These are phyloP conservation scores for Archips xylosteana DNA, from an alignment of 2,888 invertebrate genomes.

Conservation along the genomic window DNA sequence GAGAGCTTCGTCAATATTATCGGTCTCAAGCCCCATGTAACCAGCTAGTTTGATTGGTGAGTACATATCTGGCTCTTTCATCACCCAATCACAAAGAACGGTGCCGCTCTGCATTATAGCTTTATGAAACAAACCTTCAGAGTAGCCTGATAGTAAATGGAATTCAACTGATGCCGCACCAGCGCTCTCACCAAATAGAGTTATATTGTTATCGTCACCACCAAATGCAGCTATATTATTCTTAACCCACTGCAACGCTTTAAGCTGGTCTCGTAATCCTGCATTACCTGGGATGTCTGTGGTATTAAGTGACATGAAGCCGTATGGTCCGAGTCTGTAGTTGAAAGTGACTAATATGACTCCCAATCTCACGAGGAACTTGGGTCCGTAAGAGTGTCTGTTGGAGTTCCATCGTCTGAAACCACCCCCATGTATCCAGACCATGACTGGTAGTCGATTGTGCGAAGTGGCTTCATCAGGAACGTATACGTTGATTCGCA, in stretches of 20 bases:
- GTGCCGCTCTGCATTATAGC: slow-evolving; percentile 49
- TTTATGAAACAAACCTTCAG: slow-evolving; percentile 42
- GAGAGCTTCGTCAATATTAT: slow-evolving; percentile 42
- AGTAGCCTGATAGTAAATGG: slow-evolving; percentile 41
- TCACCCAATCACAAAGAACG: slow-evolving; percentile 38
- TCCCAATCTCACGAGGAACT: slow-evolving; percentile 39
- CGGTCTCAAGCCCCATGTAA: slow-evolving; percentile 41
- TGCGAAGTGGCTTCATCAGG: slow-evolving; percentile 34
- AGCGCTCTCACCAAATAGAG: slow-evolving; percentile 43
- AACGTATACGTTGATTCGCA: slow-evolving; percentile 42
- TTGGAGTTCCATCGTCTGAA: slow-evolving; percentile 39
- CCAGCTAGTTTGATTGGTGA: slow-evolving; percentile 44
- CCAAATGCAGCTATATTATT: slow-evolving; percentile 43
- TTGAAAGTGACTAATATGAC: slow-evolving; percentile 44
- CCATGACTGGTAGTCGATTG: slow-evolving; percentile 43
- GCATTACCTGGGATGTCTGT: slow-evolving; percentile 43
- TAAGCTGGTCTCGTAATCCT: slow-evolving; percentile 43
- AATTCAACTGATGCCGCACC: slow-evolving; percentile 43
- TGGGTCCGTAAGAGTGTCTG: slow-evolving; percentile 41
- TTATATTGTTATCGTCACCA: slow-evolving; percentile 43
- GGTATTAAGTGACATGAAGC: slow-evolving; percentile 43
- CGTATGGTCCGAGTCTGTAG: slow-evolving; percentile 43
- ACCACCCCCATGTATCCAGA: slow-evolving; percentile 44
- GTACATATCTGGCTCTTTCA: slow-evolving; percentile 40
- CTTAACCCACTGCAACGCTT: slow-evolving; percentile 42